phyloP scores from a whole-genome alignment of 2,888 invertebrate genomes.

The Linnaemya tessellans region DNA sequence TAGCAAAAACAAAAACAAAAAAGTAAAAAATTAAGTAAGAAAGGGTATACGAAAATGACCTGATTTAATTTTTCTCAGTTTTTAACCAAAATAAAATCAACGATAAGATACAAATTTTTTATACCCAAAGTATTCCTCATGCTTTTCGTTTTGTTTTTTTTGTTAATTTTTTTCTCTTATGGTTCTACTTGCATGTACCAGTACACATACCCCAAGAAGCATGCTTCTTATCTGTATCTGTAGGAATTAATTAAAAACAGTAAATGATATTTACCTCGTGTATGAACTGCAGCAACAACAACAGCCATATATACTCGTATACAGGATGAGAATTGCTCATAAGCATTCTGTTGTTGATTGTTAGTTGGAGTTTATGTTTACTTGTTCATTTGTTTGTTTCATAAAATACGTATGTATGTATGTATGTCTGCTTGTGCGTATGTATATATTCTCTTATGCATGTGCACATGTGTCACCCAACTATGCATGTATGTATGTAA shows the following conservation, averaged over 20 bases:
- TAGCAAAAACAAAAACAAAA: too few species aligned
- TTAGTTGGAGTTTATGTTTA: constrained; percentile 25
- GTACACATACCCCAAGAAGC: constrained; percentile 56
- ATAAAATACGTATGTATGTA: neutral
- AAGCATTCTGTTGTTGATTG: constrained; percentile 48
- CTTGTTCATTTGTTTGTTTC: constrained; percentile 14
- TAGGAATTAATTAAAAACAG: constrained; percentile 71
- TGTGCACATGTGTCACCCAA: neutral
- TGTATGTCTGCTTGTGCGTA: too few species aligned
- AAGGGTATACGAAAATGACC: constrained; percentile 29
- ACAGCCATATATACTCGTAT: constrained; percentile 28
- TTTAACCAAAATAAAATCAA: neutral
- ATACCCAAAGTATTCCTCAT: constrained; percentile 45
- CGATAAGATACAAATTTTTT: neutral
- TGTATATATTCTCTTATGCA: neutral
- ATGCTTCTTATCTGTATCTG: constrained; percentile 64
- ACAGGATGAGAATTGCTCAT: constrained; percentile 29
- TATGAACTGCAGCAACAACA: constrained; percentile 38
- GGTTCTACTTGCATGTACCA: constrained; percentile 65
- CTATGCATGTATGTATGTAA: neutral
- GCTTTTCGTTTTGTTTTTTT: constrained; percentile 47
- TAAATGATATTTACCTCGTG: constrained; percentile 68
- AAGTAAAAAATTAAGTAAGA: constrained; percentile 20
- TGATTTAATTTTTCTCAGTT: constrained; percentile 44
- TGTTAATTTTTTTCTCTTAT: constrained; percentile 21